These are phyloP conservation scores for Otus scops DNA, from an alignment of 2,797 vertebrate species.

Conservation along the genomic window DNA sequence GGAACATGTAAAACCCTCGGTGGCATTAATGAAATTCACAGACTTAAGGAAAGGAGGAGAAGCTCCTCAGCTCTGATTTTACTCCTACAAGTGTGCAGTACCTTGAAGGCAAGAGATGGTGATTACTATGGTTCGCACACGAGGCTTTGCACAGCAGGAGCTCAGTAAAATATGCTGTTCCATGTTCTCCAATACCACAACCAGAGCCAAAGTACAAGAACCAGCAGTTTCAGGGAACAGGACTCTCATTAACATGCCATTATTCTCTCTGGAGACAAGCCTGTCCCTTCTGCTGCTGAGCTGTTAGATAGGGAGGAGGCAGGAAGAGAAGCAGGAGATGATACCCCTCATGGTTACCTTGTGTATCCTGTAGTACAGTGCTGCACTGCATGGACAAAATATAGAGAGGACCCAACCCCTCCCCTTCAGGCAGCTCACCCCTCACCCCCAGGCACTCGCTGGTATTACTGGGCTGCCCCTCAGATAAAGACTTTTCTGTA, in stretches of 20 bases:
- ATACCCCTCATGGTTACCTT: not conserved
- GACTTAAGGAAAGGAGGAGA: not conserved
- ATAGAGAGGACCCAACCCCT: not conserved
- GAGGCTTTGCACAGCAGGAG: not conserved
- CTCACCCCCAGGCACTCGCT: rapidly evolving
- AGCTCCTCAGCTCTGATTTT: not conserved
- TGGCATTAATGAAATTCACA: not conserved
- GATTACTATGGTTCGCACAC: rapidly evolving
- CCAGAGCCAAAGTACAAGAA: not conserved
- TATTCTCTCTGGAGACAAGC: not conserved
- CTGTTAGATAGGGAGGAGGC: not conserved
- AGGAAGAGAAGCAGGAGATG: not conserved
- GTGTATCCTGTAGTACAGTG: not conserved
- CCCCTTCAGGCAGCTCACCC: not conserved
- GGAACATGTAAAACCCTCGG: not conserved
- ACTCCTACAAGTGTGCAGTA: not conserved
- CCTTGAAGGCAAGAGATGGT: not conserved
- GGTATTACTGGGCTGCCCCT: not conserved
- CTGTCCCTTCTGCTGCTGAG: not conserved
- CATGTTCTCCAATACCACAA: not conserved
- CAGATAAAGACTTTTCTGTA: not conserved
- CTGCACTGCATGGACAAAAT: not conserved
- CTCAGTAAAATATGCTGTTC: not conserved
- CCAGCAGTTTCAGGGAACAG: not conserved
- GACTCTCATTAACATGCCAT: not conserved